Conservation (phyloP, 2,888 invertebrate species). For the Lumbricus terrestris region DNA sequence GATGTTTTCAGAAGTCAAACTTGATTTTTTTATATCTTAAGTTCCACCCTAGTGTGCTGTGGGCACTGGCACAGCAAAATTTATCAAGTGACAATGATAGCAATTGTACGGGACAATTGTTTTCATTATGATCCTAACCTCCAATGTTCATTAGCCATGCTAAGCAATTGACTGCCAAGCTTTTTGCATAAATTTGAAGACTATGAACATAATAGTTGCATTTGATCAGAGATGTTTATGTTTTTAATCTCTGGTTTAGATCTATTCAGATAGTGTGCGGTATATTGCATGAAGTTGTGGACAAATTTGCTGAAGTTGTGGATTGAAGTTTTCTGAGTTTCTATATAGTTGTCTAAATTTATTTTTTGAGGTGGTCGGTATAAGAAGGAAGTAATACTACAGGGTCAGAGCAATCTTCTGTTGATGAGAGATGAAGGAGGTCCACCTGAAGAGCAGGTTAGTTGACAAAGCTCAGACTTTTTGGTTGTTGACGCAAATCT, state of each 20-base stretch:
- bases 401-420: slow-evolving; percentile 92
- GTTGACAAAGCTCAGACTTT: slow-evolving; percentile 37
- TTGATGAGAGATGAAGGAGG: slow-evolving; percentile 96
- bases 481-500: not conserved
- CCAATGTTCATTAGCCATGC: not conserved
- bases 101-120: not conserved
- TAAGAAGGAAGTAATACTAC: slow-evolving; percentile 78
- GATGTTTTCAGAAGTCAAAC: too few relatives aligned
- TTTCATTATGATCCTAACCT: not conserved
- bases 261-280: not conserved
- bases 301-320: too few relatives aligned
- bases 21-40: too few relatives aligned
- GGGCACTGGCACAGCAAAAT: too few relatives aligned
- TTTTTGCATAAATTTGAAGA: not conserved
- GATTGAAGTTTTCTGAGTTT: not conserved
- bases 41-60: too few relatives aligned
- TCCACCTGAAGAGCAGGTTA: slow-evolving; percentile 91
- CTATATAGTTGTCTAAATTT: slow-evolving; percentile 24
- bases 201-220: not conserved
- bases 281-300: not conserved
- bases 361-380: slow-evolving; percentile 80
- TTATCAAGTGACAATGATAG: too few relatives aligned
- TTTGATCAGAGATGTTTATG: not conserved
- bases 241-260: not conserved
- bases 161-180: not conserved